A percentile compares a stretch with the other conserved stretches of the same genome.
Conservation (phyloP, 2,888 invertebrate genomes). For the Melangyna quadrimaculata region DNA sequence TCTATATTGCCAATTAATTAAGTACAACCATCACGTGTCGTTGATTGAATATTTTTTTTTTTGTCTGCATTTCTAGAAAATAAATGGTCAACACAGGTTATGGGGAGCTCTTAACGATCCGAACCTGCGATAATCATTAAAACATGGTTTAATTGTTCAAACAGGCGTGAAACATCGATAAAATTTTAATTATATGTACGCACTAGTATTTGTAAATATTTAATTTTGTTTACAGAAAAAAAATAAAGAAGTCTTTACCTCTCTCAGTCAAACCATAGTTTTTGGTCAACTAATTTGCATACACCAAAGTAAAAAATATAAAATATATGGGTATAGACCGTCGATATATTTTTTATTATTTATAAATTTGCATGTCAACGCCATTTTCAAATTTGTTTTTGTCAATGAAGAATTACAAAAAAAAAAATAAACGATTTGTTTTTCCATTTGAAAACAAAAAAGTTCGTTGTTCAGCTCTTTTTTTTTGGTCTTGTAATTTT, state of each 20-base stretch:
- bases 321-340: neutral
- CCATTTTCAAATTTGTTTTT: neutral
- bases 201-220: neutral
- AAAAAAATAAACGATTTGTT: slow-evolving; percentile 1
- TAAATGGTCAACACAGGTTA: neutral
- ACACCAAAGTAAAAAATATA: neutral
- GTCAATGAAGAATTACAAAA: neutral
- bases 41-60: neutral
- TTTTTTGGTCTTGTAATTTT: slow-evolving; percentile 5
- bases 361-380: slow-evolving; percentile 14
- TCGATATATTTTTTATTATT: neutral
- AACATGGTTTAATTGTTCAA: slow-evolving; percentile 42
- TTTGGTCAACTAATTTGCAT: slow-evolving; percentile 18
- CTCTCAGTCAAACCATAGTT: neutral
- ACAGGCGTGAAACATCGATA: slow-evolving; percentile 65
- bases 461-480: slow-evolving; percentile 21
- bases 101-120: neutral
- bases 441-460: neutral
- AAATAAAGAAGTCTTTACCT: neutral
- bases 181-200: slow-evolving; percentile 45
- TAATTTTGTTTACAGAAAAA: neutral
- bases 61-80: neutral
- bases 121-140: neutral
- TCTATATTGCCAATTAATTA: slow-evolving; percentile 16
- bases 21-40: slow-evolving; percentile 11